phyloP scores from a whole-genome alignment of 2,113 vertebrate genomes.

The Limanda limanda region DNA sequence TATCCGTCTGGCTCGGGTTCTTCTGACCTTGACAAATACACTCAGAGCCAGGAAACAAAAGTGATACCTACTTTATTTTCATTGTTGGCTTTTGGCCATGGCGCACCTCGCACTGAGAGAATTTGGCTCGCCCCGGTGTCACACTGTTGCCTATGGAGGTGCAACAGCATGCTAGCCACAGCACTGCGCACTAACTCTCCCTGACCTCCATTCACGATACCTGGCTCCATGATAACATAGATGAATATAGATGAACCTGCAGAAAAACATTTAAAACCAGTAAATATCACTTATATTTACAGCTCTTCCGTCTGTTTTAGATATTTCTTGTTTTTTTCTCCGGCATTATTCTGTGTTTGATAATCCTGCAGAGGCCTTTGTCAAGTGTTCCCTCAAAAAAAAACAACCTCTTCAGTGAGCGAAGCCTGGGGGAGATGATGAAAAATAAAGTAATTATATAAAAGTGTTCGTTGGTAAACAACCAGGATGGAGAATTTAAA shows the following conservation, averaged over 20 bases:
- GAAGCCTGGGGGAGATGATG: background rate
- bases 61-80: conserved; percentile 57
- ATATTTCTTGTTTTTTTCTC: background rate
- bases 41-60: conserved; percentile 67
- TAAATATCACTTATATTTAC: background rate
- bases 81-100: conserved; percentile 53
- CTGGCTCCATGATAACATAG: background rate
- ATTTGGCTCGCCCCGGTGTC: conserved; percentile 32
- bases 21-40: conserved; percentile 56
- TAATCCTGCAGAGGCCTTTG: background rate
- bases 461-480: background rate
- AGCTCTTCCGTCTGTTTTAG: too few relatives aligned
- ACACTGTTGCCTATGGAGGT: conserved; percentile 32
- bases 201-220: conserved; percentile 6
- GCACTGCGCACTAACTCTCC: conserved; percentile 26
- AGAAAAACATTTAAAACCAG: conserved; percentile 4
- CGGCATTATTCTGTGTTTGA: background rate
- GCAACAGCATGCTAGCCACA: conserved; percentile 7
- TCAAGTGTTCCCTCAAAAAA: background rate
- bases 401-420: background rate
- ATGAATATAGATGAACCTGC: too few relatives aligned
- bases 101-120: conserved; percentile 16
- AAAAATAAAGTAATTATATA: conserved; percentile 1
- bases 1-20: conserved; percentile 47
- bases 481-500: conserved; percentile 35